phyloP scores from a whole-genome alignment of 2,888 invertebrate genomes.

The Heliconius sara region DNA sequence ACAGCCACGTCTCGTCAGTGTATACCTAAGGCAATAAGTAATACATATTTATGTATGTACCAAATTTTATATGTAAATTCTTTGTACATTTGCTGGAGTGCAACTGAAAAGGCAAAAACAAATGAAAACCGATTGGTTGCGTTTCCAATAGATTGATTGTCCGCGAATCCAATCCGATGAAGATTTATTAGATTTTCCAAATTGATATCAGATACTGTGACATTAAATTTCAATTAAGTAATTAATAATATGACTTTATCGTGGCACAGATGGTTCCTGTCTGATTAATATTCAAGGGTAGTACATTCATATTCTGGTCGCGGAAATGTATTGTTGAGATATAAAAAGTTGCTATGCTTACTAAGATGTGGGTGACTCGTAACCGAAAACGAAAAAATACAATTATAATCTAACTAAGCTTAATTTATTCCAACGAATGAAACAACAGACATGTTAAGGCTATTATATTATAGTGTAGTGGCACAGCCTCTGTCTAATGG shows the following conservation, averaged over 20 bases:
- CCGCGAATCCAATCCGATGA: constrained; percentile 33
- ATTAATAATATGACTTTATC: constrained; percentile 21
- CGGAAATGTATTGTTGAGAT: neutral
- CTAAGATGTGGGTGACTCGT: too few species aligned
- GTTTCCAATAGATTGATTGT: constrained; percentile 40
- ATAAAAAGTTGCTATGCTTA: neutral
- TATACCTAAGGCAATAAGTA: neutral
- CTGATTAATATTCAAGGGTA: neutral
- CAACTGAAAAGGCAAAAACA: constrained; percentile 35
- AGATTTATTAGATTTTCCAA: constrained; percentile 40
- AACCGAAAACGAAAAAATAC: too few species aligned
- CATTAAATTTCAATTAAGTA: constrained; percentile 38
- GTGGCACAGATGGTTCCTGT: neutral
- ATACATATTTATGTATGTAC: neutral
- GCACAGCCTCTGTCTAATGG: neutral
- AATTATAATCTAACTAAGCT: too few species aligned
- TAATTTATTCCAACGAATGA: too few species aligned
- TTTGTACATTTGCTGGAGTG: neutral
- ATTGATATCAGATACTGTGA: constrained; percentile 38
- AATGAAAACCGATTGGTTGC: constrained; percentile 36
- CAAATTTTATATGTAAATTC: constrained; percentile 5
- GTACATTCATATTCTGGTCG: neutral
- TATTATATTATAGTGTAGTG: neutral
- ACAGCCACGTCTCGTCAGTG: too few species aligned
- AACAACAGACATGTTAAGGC: too few species aligned